Evolutionary conservation across 2,888 invertebrate genomes (phyloP), one percentile per base, ranked within the genome.

Genomic region (Megastigmus dorsalis): DNA sequence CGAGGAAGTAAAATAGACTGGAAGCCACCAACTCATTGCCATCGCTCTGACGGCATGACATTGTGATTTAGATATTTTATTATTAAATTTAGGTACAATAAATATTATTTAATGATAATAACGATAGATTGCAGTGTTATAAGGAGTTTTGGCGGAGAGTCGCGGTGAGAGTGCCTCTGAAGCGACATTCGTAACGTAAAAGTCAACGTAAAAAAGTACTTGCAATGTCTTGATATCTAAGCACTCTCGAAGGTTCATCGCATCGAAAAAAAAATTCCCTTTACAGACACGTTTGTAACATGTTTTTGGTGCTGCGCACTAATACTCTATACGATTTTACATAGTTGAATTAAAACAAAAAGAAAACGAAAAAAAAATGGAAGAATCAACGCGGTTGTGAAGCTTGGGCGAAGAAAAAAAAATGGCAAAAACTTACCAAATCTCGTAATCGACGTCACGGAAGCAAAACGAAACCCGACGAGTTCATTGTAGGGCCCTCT

Each of bases 1-100:
- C 75, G 74, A 77, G 78, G 75, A 63, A 76, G 60, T 74, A 77
- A 72, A 77, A 82, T 82, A 80, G 78, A 82, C 78, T 82, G 80
- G 81, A 78, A 80, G 76, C 77, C 70, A 78, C 73, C 76, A 80
- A 79, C 75, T 78, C 76, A 77, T 79, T 80, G 78, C 79, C 77
- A 78, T 82, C 70, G 62, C 45, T 69, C 23, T 43, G 79, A 81
- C 74, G 80, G 79, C 78, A 80, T 79, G 80, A 84, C 81, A 84
- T 85, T 85, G 85, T 85, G 84, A 86, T 85, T 86, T 85, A 85
- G 83, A 77, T 84, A 85, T 84, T 85, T 85, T 85, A 84, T 84
- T 83, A 83, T 83, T 83, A 84, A 83, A 85, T 83, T 84, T 84
- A 84, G 80, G 80, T 84, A 82, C 82, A 80, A 81, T 84, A 82